Base-by-base conservation (phyloP, 2,113 vertebrate species). In the Cyprinodon variegatus region DNA sequence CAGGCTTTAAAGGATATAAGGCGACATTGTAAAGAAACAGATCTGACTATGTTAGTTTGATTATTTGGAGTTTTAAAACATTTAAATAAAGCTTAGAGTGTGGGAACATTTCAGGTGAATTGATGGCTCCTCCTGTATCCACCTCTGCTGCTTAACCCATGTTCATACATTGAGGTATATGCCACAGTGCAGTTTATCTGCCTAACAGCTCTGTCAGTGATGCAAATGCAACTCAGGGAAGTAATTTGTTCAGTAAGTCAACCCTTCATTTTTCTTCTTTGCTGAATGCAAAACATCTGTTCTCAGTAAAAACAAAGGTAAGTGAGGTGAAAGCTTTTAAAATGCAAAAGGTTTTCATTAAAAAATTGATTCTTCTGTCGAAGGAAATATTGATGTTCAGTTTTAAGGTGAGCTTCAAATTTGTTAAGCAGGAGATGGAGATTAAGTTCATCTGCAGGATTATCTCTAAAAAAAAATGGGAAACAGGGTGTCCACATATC, bases 161-260 rank as follows among this genome's bases (percentile, higher is more conserved):
- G 43, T 74, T 22, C 71, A 14, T 67, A 72, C 57, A 69, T 59
- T 62, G 61, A 72, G 45, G 46, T 36, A 4, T 45, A 82, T 46
- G 57, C 71, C 71, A 77, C 46, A 40, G 65, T 43, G 53, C 53
- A 68, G 64, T 9, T 74, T 72, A 41, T 11, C 50, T 65, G 68
- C 48, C 29, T 66, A 72, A 82, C 62, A 46, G 0, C 63, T 79
- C 62, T 68, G 61, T 65, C 60, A 53, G 50, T 12, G 66, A 90
- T 88, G 83, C 86, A 91, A 90, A 90, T 87, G 63, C 71, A 11
- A 29, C 64, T 37, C 15, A 68, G 63, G 40, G 36, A 13, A 36
- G 15, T 53, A 15, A 3, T 57, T 57, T 57, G 40, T 22, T 45
- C 15, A 61, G 0, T 14, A 76, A 41, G 22, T 66, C 62, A 66